A percentile compares a stretch with the other conserved stretches of the same genome.
Conservation (phyloP, 2,888 invertebrate genomes). For the Ennomos fuscantarius region DNA sequence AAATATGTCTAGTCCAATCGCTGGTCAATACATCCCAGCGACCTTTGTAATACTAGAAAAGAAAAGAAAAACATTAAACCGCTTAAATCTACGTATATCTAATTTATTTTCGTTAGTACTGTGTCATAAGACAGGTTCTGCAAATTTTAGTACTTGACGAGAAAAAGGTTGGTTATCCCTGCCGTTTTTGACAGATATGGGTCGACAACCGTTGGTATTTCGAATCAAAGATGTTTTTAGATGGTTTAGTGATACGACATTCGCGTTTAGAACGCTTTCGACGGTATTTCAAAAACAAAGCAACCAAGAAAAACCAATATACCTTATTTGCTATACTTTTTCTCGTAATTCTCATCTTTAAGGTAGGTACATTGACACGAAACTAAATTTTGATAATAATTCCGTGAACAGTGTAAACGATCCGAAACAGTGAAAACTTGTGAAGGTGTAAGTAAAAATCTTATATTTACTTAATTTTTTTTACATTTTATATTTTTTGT, state of each 20-base stretch:
- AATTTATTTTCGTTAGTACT: constrained; percentile 25
- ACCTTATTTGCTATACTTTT: neutral
- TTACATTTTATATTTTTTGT: constrained; percentile 35
- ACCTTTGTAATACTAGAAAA: constrained; percentile 26
- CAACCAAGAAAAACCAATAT: too few species aligned
- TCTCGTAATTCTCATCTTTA: constrained; percentile 8
- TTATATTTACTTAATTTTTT: constrained; percentile 40
- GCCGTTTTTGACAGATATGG: too few species aligned
- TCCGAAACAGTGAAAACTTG: constrained; percentile 32
- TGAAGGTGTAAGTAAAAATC: constrained; percentile 32
- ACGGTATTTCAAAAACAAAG: too few species aligned
- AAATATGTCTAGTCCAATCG: constrained; percentile 18
- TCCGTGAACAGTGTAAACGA: constrained; percentile 19
- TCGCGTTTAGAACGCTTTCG: too few species aligned
- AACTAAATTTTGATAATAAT: constrained; percentile 7
- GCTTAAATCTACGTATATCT: constrained; percentile 29
- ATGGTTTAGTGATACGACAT: too few species aligned
- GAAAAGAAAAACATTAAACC: constrained; percentile 31
- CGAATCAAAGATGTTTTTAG: too few species aligned
- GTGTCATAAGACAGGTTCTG: constrained; percentile 22
- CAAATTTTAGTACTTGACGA: constrained; percentile 12
- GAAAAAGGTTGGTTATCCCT: neutral
- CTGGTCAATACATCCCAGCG: constrained; percentile 6
- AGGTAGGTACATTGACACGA: neutral
- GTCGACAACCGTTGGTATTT: too few species aligned